phyloP scores from a whole-genome alignment of 2,113 vertebrate genomes.

The Hemichromis elongatus region DNA sequence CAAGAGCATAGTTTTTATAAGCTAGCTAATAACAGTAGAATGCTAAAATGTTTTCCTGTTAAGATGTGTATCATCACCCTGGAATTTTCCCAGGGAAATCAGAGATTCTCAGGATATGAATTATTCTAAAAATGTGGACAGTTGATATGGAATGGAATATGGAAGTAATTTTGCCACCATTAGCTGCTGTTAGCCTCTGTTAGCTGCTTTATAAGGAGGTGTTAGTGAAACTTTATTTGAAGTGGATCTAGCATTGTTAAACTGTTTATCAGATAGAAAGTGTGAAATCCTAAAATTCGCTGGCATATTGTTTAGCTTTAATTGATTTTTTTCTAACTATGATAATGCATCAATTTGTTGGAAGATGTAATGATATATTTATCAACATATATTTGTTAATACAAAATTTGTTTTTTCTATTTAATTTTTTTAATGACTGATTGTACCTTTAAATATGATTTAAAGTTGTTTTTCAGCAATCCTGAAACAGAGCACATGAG shows the following conservation, averaged over 20 bases:
- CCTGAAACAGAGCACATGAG: background rate
- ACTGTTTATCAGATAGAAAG: background rate
- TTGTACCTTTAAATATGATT: background rate
- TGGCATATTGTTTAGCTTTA: background rate
- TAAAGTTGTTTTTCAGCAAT: background rate
- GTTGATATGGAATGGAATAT: no score
- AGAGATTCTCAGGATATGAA: background rate
- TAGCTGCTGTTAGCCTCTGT: background rate
- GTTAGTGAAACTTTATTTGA: background rate
- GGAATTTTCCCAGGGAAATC: background rate
- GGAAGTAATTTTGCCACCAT: background rate
- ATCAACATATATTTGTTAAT: background rate
- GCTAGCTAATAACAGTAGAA: background rate
- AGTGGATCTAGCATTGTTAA: background rate
- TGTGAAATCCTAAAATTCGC: background rate
- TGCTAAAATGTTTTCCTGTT: background rate
- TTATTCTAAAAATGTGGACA: background rate
- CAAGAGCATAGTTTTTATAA: background rate
- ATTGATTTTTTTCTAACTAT: no score
- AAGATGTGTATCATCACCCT: background rate
- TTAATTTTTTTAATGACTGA: background rate
- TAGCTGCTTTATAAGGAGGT: background rate
- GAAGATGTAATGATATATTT: background rate
- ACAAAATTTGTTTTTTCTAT: background rate
- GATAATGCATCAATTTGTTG: background rate